Percentiles rank a stretch among this genome's conserved stretches.
Evolutionary conservation across 2,888 invertebrate species (phyloP).

Genomic region (Temnothorax ravouxi): DNA sequence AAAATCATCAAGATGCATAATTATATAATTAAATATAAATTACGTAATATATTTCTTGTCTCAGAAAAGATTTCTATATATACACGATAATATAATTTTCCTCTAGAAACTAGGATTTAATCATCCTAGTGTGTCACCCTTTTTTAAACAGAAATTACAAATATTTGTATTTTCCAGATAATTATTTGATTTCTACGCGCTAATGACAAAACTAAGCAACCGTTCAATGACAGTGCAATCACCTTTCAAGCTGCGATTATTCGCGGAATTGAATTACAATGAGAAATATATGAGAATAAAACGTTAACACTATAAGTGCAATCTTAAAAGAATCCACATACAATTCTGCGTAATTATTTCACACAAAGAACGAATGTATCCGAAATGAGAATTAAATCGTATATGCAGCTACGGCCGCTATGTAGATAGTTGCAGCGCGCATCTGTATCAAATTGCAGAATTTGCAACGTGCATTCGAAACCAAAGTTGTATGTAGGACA

Average conservation of each 20-base stretch:
- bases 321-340: not conserved
- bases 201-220: conserved; percentile 21
- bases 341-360: not conserved
- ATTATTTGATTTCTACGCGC: conserved; percentile 1
- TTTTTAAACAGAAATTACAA: not conserved
- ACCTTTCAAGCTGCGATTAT: conserved; percentile 6
- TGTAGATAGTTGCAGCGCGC: conserved; percentile 2
- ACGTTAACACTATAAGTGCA: not conserved
- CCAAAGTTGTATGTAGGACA: conserved; percentile 1
- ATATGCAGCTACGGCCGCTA: not conserved
- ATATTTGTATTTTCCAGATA: conserved; percentile 4
- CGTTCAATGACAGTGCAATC: conserved; percentile 35
- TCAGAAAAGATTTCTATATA: not conserved
- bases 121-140: not conserved
- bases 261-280: conserved; percentile 20
- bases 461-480: not conserved
- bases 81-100: not conserved
- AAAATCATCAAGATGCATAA: not conserved
- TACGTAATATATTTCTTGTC: not conserved
- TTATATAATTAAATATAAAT: conserved; percentile 14
- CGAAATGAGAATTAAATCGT: not conserved
- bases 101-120: not conserved
- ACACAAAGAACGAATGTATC: not conserved
- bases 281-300: not conserved
- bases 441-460: conserved; percentile 2